These are phyloP conservation scores for Kobus ellipsiprymnus DNA, from an alignment of 2,113 vertebrate genomes.

Conservation along the genomic window DNA sequence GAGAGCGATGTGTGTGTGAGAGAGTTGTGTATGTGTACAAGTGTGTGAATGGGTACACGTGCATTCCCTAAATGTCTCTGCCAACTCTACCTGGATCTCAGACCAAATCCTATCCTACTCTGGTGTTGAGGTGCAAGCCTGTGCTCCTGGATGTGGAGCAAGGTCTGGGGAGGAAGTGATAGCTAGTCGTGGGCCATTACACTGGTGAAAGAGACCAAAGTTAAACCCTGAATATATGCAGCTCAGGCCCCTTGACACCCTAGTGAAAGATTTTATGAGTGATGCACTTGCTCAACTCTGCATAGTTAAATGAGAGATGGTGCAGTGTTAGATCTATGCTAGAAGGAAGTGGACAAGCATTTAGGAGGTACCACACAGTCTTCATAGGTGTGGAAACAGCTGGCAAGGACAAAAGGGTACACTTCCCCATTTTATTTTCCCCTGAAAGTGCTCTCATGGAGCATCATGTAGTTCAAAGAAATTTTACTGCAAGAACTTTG, in stretches of 20 bases:
- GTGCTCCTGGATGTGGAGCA: not conserved
- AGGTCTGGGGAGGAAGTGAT: not conserved
- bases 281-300: not conserved
- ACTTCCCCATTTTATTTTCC: not conserved
- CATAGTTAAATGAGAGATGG: slow-evolving; percentile 22
- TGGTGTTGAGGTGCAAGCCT: not conserved
- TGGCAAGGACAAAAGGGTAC: not conserved
- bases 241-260: not conserved
- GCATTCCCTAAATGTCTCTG: not conserved
- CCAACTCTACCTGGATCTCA: not conserved
- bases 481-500: slow-evolving; percentile 21
- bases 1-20: not conserved
- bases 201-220: not conserved
- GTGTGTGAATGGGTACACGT: too few species aligned
- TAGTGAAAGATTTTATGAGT: slow-evolving; percentile 20
- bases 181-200: not conserved
- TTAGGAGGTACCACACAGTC: not conserved
- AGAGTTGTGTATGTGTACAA: not conserved
- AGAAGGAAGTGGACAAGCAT: not conserved
- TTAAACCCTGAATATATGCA: not conserved
- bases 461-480: not conserved
- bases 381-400: not conserved
- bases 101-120: not conserved
- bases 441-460: not conserved
- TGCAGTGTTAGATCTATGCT: not conserved